Base-by-base conservation (phyloP, 2,888 invertebrate genomes). In the Aporophyla lueneburgensis region DNA sequence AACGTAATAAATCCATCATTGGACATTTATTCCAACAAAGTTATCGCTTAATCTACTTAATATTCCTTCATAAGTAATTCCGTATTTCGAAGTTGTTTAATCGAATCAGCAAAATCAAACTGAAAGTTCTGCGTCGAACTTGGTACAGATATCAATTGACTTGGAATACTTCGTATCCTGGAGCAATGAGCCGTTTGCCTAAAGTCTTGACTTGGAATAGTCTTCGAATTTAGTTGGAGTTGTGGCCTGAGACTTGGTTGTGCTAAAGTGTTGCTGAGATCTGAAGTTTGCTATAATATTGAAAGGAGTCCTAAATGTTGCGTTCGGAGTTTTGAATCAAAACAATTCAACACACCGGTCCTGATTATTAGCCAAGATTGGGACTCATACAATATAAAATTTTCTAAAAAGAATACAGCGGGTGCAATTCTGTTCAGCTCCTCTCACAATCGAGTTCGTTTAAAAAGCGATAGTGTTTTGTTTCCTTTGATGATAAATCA, bases 71-170 rank as follows among this genome's bases (percentile, higher is more conserved):
- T 86, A 81, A 83, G 78, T 83, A 74, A 84, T 84, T 81, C 78
- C 76, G 77, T 85, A 74, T 81, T 83, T 80, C 70, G 65, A 86
- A 85, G 76, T 83, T 79, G 43, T 78, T 69, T 87, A 85, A 87
- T 87, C 85, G 79, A 84, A 87, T 87, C 84, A 69, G 85, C 49
- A 54, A 76, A 86, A 87, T 87, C 85, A 73, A 76, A 74, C 75
- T 59, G 21, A 74, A 87, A 87, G 80, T 87, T 87, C 82, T 16
- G n/a, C 70, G 49, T 70, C 61, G 33, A 81, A 86, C 78, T 87
- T 85, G 71, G 77, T 49, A 78, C 66, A 66, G 85, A 87, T 87
- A 80, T 83, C 83, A 76, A 85, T 77, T 66, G 77, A 71, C 73
- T 85, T 71, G 74, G 68, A 86, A 73, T 62, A 71, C 69, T 82